phyloP scores from a whole-genome alignment of 2,888 invertebrate genomes.

The Xestia sexstrigata region DNA sequence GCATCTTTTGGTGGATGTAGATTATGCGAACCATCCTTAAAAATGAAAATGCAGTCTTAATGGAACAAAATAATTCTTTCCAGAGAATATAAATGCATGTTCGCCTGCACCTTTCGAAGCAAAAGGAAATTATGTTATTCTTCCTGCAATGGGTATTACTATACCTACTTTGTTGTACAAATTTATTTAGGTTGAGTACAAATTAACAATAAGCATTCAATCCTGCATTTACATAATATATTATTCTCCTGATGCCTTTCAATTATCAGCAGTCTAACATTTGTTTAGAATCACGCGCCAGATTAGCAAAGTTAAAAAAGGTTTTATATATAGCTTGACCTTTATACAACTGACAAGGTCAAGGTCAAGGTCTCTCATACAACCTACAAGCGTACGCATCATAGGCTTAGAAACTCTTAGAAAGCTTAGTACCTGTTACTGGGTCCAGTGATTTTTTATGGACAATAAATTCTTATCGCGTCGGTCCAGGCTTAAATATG shows the following conservation, averaged over 20 bases:
- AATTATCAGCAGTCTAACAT: neutral
- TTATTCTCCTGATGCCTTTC: neutral
- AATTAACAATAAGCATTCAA: slow-evolving; percentile 1
- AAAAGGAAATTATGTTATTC: neutral
- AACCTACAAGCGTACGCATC: slow-evolving; percentile 20
- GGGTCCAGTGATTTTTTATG: slow-evolving; percentile 61
- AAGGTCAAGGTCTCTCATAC: slow-evolving; percentile 12
- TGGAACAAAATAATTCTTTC: neutral
- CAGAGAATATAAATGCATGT: neutral
- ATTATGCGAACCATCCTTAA: neutral
- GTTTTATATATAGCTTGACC: slow-evolving; percentile 28
- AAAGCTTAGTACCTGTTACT: slow-evolving; percentile 55
- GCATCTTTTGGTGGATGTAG: slow-evolving; percentile 9
- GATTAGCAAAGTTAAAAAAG: slow-evolving; percentile 31
- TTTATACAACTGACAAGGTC: slow-evolving; percentile 6
- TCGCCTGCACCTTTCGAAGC: neutral
- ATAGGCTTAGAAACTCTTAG: slow-evolving; percentile 37
- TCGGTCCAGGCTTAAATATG: slow-evolving; percentile 51
- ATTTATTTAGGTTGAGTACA: neutral
- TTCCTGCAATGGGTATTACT: neutral
- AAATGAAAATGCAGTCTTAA: slow-evolving; percentile 10
- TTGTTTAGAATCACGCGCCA: slow-evolving; percentile 9
- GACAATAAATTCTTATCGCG: slow-evolving; percentile 63
- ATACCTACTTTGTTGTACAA: neutral
- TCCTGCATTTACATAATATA: slow-evolving; percentile 7